Percentiles rank a stretch among this genome's conserved stretches.
Conservation (phyloP, 2,113 vertebrate genomes). For the Paramisgurnus dabryanus region DNA sequence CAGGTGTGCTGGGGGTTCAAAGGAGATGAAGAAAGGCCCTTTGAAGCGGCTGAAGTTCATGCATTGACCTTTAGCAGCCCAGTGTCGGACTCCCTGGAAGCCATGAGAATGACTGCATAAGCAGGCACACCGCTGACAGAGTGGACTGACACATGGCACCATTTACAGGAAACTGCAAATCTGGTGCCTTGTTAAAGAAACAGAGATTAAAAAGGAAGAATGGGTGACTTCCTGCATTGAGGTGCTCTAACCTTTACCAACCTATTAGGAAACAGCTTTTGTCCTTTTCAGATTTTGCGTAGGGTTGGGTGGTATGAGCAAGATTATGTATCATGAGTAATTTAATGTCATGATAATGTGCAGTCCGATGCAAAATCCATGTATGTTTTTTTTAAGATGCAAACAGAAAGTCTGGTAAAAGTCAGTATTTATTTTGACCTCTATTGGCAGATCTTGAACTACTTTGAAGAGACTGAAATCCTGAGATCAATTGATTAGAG, state of each 20-base stretch:
- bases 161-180: conserved; percentile 21
- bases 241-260: conserved; percentile 30
- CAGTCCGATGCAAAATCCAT: too few species aligned
- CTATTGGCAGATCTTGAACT: too few species aligned
- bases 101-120: conserved; percentile 46
- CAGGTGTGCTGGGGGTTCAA: conserved; percentile 42
- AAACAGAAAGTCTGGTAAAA: too few species aligned
- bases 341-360: too few species aligned
- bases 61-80: conserved; percentile 41
- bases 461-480: too few species aligned
- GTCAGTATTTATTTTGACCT: too few species aligned
- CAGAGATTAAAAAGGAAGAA: conserved; percentile 17
- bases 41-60: conserved; percentile 41
- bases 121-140: conserved; percentile 25
- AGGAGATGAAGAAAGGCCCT: conserved; percentile 33
- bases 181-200: neutral
- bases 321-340: too few species aligned
- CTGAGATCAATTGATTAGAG: too few species aligned
- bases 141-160: conserved; percentile 5
- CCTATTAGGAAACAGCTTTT: neutral
- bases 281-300: neutral
- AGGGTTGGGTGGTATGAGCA: too few species aligned
- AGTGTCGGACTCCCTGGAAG: conserved; percentile 34
- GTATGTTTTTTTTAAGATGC: too few species aligned
- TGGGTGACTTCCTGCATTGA: neutral